phyloP scores from a whole-genome alignment of 2,113 vertebrate genomes.

The Neomonachus schauinslandi region DNA sequence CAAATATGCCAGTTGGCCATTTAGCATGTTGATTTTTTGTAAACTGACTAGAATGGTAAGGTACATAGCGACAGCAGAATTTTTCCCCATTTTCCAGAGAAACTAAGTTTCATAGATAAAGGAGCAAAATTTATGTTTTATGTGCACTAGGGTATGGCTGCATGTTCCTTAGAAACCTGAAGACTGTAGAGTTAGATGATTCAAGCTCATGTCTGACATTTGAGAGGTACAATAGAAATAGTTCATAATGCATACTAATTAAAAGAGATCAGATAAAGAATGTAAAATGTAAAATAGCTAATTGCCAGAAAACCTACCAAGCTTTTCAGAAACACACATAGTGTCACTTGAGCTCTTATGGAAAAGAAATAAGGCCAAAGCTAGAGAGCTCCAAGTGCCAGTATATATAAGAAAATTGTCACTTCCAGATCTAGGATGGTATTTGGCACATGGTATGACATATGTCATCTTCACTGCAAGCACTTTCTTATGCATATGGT shows the following conservation, averaged over 20 bases:
- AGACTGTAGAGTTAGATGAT: not conserved
- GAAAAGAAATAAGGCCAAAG: conserved; percentile 68
- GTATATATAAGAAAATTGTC: conserved; percentile 79
- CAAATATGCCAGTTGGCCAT: not conserved
- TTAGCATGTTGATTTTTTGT: not conserved
- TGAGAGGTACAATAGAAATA: not conserved
- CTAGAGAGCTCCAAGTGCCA: conserved; percentile 72
- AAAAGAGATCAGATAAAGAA: conserved; percentile 33
- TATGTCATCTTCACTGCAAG: conserved; percentile 77
- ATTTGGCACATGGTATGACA: conserved; percentile 81
- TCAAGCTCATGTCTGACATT: not conserved
- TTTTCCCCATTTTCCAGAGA: not conserved
- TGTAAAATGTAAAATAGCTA: conserved; percentile 60
- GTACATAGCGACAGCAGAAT: not conserved
- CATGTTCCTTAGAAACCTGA: not conserved
- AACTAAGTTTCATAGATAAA: not conserved
- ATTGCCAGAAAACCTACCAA: conserved; percentile 57
- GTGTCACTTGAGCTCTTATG: conserved; percentile 64
- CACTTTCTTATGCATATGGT: conserved; percentile 79
- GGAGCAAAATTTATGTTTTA: conserved; percentile 4
- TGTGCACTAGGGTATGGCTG: not conserved
- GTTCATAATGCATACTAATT: not conserved
- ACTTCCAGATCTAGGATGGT: conserved; percentile 79
- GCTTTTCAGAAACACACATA: conserved; percentile 64
- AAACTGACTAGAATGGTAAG: not conserved